Base-by-base conservation (phyloP, 2,797 vertebrate species). In the Leptodactylus fallax region DNA sequence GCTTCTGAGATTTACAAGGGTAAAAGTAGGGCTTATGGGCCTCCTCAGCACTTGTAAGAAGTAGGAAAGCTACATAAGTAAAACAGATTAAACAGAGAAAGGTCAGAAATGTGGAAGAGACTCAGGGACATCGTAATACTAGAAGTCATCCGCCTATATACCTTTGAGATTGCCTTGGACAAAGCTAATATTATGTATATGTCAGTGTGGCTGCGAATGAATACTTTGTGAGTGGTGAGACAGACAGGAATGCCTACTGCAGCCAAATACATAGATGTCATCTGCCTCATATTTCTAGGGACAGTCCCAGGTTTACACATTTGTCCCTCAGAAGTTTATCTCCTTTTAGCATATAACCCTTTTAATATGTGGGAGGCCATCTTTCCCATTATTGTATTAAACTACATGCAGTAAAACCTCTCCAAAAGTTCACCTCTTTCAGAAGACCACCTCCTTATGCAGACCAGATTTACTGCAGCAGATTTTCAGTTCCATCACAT, bases 231-330 rank as follows among this genome's bases (percentile, higher is more conserved):
- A 23, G 47, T 6, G 47, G 8, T 4, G 47, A 12, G 47, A 71
- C 8, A 71, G 19, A 6, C 45, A 76, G 74, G 74, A 77, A 77
- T 77, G 74, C 21, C 47, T 23, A 53, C 47, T 7, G n/a, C 49
- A 53, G 49, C 74, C 49, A 77, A 23, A 77, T 53, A 23, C 45
- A 53, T 53, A 77, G 47, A 77, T 77, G 74, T 53, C 74, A 77
- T 23, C 11, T 77, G 74, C 49, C 49, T 77, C 47, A 77, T 51
- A 77, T 77, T 23, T 77, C 74, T 77, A 53, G 74, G 74, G 74
- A 27, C 74, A 53, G 45, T 53, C 74, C 74, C 74, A 8, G 19
- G 49, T 77, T 51, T 23, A n/a, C 47, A 53, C 17, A 72, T 76
- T 76, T 74, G 71, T 77, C 47, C 72, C 21, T 49, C 5, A n/a